Conservation (phyloP, 1,140 invertebrate genomes). For the Euura lappo region DNA sequence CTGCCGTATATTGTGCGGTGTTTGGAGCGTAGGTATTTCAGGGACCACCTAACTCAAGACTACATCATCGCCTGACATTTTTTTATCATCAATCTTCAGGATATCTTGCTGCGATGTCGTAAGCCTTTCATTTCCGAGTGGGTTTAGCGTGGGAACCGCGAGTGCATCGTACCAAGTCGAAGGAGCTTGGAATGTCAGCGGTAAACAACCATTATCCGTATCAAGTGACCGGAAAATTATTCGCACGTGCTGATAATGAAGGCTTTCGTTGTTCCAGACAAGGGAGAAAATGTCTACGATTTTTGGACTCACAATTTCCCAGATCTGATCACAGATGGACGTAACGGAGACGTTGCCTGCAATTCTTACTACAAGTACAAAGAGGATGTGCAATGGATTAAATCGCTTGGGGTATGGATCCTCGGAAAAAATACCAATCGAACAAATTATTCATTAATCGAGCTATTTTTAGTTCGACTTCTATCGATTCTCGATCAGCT, state of each 20-base stretch:
- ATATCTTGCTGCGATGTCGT: neutral
- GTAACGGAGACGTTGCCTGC: conserved; percentile 64
- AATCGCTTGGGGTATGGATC: conserved; percentile 55
- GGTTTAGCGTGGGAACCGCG: conserved; percentile 55
- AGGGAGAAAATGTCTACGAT: conserved; percentile 67
- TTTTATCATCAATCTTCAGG: neutral
- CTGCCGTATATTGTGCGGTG: too few relatives aligned
- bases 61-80: too few relatives aligned
- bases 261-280: conserved; percentile 34
- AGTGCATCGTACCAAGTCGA: conserved; percentile 72
- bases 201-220: neutral
- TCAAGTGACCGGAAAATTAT: neutral
- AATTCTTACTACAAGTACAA: conserved; percentile 67
- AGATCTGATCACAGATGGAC: conserved; percentile 59
- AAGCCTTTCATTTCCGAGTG: neutral
- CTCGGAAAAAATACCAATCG: neutral
- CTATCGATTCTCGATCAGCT: conserved; percentile 67
- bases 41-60: too few relatives aligned
- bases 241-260: neutral
- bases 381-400: conserved; percentile 61
- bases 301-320: conserved; percentile 62
- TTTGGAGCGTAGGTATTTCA: too few relatives aligned
- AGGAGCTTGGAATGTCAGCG: conserved; percentile 54
- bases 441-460: neutral
- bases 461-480: conserved; percentile 40